Base-by-base conservation (phyloP, 2,113 vertebrate genomes). In the Shinisaurus crocodilurus region DNA sequence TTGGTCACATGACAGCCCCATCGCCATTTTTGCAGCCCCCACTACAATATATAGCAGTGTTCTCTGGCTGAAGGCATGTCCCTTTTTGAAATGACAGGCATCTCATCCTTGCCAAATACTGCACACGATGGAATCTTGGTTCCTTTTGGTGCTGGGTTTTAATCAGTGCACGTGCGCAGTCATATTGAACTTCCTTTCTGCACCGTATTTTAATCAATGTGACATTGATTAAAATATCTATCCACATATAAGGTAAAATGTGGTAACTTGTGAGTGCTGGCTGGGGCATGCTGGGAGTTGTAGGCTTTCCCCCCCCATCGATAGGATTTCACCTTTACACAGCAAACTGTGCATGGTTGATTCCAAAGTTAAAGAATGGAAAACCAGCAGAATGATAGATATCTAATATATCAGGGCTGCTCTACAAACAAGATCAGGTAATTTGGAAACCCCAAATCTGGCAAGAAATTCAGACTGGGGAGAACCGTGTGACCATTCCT, bases 71-170 rank as follows among this genome's bases (percentile, higher is more conserved):
- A 89, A 92, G 93, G 93, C 80, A 20, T 77, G 0, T 60, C 91
- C 74, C 72, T 89, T 85, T 45, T 87, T 93, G 57, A 86, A 92
- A 94, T 93, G 45, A 96, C 94, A 96, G 91, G 1, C 65, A 63
- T 63, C 60, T 23, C 3, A 5, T 12, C 16, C 60, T 23, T 10
- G 60, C 20, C 60, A 63, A 63, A 20, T 12, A 23, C 60, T 63
- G 60, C 60, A 15, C 60, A 20, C 60, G 3, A 23, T 63, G 16
- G 60, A 63, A 63, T 18, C 60, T 63, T 20, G 60, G 10, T 60
- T 13, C 48, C 48, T 50, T 50, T 50, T 50, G 48, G 65, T 23
- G 20, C 65, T 67, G 65, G 20, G 23, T 18, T 69, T 69, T 69
- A 29, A 72, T 72, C 72, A n/a, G 15, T 18, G 3, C 15, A 37